Percentiles rank a stretch among this genome's conserved stretches.
These are phyloP conservation scores for Arremon brunneinucha DNA, from an alignment of 2,797 vertebrate species.

Conservation along the genomic window DNA sequence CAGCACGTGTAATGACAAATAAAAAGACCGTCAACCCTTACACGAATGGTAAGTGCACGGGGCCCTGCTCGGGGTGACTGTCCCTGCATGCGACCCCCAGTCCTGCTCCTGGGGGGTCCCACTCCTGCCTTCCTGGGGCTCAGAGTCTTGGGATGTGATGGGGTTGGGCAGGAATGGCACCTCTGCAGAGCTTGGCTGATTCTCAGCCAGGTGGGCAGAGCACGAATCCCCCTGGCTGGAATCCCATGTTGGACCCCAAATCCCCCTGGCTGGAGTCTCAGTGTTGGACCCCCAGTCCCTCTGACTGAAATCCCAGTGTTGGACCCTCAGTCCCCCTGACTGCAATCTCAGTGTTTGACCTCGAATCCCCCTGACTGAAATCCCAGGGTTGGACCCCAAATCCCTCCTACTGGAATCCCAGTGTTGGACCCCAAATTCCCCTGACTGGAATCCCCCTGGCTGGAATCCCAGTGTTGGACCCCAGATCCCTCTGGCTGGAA, in stretches of 20 bases:
- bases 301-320: background rate
- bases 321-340: rapidly evolving
- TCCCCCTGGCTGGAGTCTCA: rapidly evolving
- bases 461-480: no score
- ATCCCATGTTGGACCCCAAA: rapidly evolving
- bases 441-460: rapidly evolving
- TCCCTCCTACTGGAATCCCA: rapidly evolving
- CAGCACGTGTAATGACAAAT: conserved; percentile 96
- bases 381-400: rapidly evolving
- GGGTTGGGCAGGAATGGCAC: rapidly evolving
- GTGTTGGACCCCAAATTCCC: rapidly evolving
- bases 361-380: rapidly evolving
- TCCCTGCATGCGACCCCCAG: background rate
- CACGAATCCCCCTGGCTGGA: background rate
- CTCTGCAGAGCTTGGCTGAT: background rate
- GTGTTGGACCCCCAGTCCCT: rapidly evolving
- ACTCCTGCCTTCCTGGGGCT: background rate
- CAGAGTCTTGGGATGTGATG: rapidly evolving
- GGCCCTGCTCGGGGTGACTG: background rate
- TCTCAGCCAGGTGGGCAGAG: background rate
- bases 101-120: background rate
- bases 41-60: conserved; percentile 87
- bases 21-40: conserved; percentile 98
- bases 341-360: no score
- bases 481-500: rapidly evolving